These are phyloP conservation scores for Orientallactaga bullata DNA, from an alignment of 2,113 vertebrate genomes.

Conservation along the genomic window DNA sequence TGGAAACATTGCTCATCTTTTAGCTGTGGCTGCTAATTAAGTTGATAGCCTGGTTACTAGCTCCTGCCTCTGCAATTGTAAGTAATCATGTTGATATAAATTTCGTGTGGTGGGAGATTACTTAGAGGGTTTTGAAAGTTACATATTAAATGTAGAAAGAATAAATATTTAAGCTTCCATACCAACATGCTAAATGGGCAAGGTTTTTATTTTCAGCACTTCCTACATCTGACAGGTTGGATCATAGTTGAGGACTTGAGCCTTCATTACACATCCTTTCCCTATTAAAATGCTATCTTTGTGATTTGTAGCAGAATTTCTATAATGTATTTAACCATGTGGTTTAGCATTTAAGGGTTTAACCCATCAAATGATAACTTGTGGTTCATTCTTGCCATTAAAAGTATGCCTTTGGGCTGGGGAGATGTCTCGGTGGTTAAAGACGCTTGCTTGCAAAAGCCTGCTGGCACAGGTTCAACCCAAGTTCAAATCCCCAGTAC, in stretches of 20 bases:
- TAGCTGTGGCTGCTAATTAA: conserved; percentile 71
- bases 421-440: too few species aligned
- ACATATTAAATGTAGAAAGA: conserved; percentile 59
- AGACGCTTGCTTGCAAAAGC: neutral
- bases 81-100: conserved; percentile 72
- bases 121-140: conserved; percentile 50
- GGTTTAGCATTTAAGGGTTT: conserved; percentile 38
- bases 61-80: conserved; percentile 63
- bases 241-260: neutral
- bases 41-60: conserved; percentile 61
- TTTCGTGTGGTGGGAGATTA: conserved; percentile 56
- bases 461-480: neutral
- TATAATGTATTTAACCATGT: conserved; percentile 58
- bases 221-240: conserved; percentile 6
- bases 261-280: conserved; percentile 55
- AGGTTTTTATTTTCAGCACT: conserved; percentile 1
- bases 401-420: neutral
- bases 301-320: conserved; percentile 73
- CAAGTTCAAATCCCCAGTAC: neutral
- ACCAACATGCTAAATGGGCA: conserved; percentile 46
- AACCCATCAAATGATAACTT: conserved; percentile 60
- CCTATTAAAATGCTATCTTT: conserved; percentile 62
- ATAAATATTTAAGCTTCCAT: conserved; percentile 66
- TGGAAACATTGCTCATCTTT: conserved; percentile 62
- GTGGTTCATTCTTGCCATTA: conserved; percentile 64